A percentile compares a stretch with the other conserved stretches of the same genome.
Conservation (phyloP, 1,140 invertebrate species). For the Wasmannia auropunctata region DNA sequence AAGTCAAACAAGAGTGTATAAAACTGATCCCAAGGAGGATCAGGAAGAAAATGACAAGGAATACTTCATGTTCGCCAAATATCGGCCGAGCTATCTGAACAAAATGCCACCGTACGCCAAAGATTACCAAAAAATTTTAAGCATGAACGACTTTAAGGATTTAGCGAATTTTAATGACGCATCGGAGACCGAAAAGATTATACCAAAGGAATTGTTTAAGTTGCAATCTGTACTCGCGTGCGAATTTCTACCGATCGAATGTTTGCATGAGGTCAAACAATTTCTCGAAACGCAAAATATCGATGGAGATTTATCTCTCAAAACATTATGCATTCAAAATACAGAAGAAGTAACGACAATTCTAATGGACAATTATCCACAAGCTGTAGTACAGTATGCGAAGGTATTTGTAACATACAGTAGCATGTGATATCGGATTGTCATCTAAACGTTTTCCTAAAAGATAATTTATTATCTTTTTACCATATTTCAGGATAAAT, state of each 20-base stretch:
- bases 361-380: constrained; percentile 86
- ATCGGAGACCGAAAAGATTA: constrained; percentile 62
- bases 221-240: constrained; percentile 82
- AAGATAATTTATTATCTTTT: not conserved
- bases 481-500: constrained; percentile 82
- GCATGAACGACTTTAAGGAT: constrained; percentile 70
- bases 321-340: constrained; percentile 78
- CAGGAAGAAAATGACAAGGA: constrained; percentile 74
- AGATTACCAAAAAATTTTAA: constrained; percentile 76
- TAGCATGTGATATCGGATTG: not conserved
- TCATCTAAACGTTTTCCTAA: constrained; percentile 39
- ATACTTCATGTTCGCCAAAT: constrained; percentile 83
- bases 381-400: constrained; percentile 86
- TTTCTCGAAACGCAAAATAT: constrained; percentile 82
- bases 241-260: constrained; percentile 81
- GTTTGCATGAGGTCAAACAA: constrained; percentile 81
- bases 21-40: constrained; percentile 72
- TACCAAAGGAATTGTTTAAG: constrained; percentile 80
- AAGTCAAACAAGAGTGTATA: constrained; percentile 80
- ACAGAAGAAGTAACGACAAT: constrained; percentile 77
- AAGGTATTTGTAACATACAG: constrained; percentile 83
- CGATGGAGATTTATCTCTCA: constrained; percentile 81
- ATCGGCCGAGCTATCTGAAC: constrained; percentile 84
- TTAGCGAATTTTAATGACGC: constrained; percentile 61
- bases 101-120: constrained; percentile 84